A percentile compares a stretch with the other conserved stretches of the same genome.
phyloP scores from a whole-genome alignment of 2,888 invertebrate species.

The Vesta saturnalis region DNA sequence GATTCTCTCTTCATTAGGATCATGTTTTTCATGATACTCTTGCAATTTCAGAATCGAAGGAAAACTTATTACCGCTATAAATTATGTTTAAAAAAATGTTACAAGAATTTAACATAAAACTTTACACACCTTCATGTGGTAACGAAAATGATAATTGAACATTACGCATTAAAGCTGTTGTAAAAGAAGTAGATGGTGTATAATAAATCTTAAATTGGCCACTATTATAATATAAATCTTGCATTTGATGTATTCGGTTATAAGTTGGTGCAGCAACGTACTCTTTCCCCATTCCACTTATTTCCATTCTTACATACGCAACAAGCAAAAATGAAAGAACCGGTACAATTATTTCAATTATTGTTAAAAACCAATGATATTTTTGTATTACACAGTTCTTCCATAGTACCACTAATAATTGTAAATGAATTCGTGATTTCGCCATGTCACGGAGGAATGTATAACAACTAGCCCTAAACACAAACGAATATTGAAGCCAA shows the following conservation, averaged over 20 bases:
- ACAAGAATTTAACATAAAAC: background rate
- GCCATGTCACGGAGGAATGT: too few species aligned
- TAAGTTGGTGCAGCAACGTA: slow-evolving; percentile 51
- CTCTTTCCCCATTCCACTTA: slow-evolving; percentile 53
- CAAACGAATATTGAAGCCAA: too few species aligned
- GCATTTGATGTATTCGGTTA: slow-evolving; percentile 29
- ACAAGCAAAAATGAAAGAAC: slow-evolving; percentile 55
- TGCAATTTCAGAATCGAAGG: slow-evolving; percentile 47
- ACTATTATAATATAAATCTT: slow-evolving; percentile 42
- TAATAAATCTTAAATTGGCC: slow-evolving; percentile 47
- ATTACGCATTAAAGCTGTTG: slow-evolving; percentile 50
- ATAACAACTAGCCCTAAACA: too few species aligned
- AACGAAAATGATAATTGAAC: slow-evolving; percentile 52
- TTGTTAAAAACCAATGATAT: slow-evolving; percentile 55
- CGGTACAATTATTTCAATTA: slow-evolving; percentile 55
- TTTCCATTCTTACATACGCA: slow-evolving; percentile 56
- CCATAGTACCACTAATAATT: slow-evolving; percentile 56
- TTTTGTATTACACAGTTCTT: slow-evolving; percentile 56
- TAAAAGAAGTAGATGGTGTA: slow-evolving; percentile 52
- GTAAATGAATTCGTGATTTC: slow-evolving; percentile 38
- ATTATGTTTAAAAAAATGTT: slow-evolving; percentile 22
- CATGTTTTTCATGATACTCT: slow-evolving; percentile 45
- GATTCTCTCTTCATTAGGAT: slow-evolving; percentile 38
- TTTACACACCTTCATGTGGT: slow-evolving; percentile 52
- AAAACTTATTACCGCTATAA: slow-evolving; percentile 52